A percentile compares a stretch with the other conserved stretches of the same genome.
These are phyloP conservation scores for Coenonympha arcania DNA, from an alignment of 2,888 invertebrate species.

Conservation along the genomic window DNA sequence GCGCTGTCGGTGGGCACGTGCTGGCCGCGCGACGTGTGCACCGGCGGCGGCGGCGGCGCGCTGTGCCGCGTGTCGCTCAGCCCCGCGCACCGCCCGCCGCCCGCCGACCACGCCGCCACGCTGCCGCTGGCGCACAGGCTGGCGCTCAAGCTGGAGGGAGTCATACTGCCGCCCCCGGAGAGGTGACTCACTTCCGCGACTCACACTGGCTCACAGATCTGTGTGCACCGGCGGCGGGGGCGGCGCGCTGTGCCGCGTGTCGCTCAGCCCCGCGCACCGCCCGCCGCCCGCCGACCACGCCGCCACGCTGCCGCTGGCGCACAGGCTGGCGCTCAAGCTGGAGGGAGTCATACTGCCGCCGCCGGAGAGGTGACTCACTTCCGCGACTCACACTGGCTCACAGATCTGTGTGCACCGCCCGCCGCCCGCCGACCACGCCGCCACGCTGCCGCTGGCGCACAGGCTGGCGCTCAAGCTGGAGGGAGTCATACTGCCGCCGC, in stretches of 20 bases:
- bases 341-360: no score
- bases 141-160: conserved; percentile 95
- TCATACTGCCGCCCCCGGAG: conserved; percentile 78
- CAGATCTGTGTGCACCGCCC: no score
- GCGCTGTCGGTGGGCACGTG: conserved; percentile 81
- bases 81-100: conserved; percentile 54
- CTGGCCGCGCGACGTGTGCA: conserved; percentile 85
- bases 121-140: conserved; percentile 89
- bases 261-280: no score
- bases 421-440: conserved; percentile 59
- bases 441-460: conserved; percentile 50
- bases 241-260: no score
- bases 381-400: no score
- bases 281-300: conserved; percentile 42
- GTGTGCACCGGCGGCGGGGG: no score
- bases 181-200: conserved; percentile 39
- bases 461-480: conserved; percentile 71
- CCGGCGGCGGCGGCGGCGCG: conserved; percentile 81
- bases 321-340: conserved; percentile 83
- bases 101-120: conserved; percentile 88
- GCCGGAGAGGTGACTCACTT: no score
- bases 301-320: conserved; percentile 69
- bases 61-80: conserved; percentile 63
- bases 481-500: no score
- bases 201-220: no score